Percentiles rank a stretch among this genome's conserved stretches.
phyloP scores from a whole-genome alignment of 2,113 vertebrate genomes.

The Phalacrocorax carbo region DNA sequence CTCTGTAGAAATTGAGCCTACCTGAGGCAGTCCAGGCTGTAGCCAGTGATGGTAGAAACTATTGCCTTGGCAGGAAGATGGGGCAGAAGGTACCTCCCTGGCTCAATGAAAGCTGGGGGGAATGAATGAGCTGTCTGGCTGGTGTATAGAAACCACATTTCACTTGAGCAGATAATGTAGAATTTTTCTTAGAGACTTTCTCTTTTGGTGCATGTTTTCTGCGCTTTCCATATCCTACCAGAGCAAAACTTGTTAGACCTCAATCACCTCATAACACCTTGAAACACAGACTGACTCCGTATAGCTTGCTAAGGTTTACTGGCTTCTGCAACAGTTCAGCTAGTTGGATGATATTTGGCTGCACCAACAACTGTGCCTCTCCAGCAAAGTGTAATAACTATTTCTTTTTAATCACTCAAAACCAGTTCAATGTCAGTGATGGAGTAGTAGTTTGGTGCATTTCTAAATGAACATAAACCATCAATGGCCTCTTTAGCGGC shows the following conservation, averaged over 20 bases:
- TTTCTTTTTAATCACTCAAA: not conserved
- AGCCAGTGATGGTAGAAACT: not conserved
- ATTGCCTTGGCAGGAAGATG: not conserved
- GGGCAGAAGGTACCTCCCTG: not conserved
- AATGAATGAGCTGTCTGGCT: not conserved
- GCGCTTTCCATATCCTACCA: not conserved
- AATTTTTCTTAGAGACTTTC: not conserved
- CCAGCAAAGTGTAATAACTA: not conserved
- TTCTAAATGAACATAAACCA: not conserved
- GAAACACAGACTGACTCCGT: not conserved
- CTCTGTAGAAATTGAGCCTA: not conserved
- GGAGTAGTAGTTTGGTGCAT: not conserved
- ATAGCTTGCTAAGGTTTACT: not conserved
- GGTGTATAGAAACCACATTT: not conserved
- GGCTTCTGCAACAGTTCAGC: not conserved
- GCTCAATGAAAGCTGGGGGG: not conserved
- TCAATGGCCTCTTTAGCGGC: not conserved
- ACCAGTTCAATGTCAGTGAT: accelerated
- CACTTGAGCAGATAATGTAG: not conserved
- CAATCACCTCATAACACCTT: not conserved
- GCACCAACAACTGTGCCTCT: not conserved
- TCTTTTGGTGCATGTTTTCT: not conserved
- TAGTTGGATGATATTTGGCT: not conserved
- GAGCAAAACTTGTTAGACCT: not conserved
- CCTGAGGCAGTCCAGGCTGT: not conserved